Base-by-base conservation (phyloP, 2,797 vertebrate species). In the Syngnathus acus region DNA sequence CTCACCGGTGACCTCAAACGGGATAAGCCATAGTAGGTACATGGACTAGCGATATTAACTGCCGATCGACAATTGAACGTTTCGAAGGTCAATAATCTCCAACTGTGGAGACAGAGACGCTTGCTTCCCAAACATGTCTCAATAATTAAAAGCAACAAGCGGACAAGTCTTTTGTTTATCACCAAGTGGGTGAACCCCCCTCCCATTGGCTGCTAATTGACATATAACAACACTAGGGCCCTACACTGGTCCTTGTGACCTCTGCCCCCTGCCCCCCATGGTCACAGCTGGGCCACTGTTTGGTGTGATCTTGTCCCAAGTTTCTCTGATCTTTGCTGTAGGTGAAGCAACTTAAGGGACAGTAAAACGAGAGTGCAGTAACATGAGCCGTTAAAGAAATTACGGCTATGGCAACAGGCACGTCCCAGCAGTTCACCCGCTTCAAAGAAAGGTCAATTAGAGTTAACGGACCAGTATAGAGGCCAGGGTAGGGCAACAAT, bases 181-280 rank as follows among this genome's bases (percentile, higher is more conserved):
- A 67, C 71, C 65, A 68, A 69, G 67, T 73, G 73, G 68, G 48
- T n/a, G 21, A 61, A 68, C 54, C 68, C 71, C 71, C 71, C 64
- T 76, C 69, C 65, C 58, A 50, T 43, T 66, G 64, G 32, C 69
- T 67, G 76, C 87, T 92, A 93, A 94, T 95, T 95, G 92, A 92
- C 90, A 91, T 90, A 93, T 91, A 94, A 90, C 89, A 88, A 77
- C 91, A 90, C 83, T 69, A 65, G 32, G 77, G 82, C 73, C 78
- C 72, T 87, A 84, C 77, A 87, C 75, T 85, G 21, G 79, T 71
- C 68, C 77, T 64, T 9, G 37, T 72, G 80, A 84, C 80, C 81
- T 76, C 50, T 77, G 79, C 82, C 75, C 76, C 71, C 67, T 67
- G 72, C 77, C 87, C 74, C 87, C 86, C 82, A 75, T 64, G 84